phyloP scores from a whole-genome alignment of 2,888 invertebrate genomes.

The Diarsia rubi region DNA sequence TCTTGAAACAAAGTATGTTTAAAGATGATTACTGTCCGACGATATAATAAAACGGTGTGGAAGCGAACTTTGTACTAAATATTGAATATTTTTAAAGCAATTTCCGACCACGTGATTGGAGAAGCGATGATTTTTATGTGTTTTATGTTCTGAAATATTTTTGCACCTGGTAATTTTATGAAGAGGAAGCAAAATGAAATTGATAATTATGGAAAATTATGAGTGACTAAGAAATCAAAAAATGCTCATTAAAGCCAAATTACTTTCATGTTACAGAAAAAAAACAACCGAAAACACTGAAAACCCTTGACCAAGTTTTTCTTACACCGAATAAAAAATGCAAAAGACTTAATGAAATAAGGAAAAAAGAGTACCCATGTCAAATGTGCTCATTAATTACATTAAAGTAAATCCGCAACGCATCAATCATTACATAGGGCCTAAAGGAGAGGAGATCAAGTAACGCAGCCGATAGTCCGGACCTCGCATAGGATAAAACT shows the following conservation, averaged over 20 bases:
- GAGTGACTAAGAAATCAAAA: background rate
- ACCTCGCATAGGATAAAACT: slow-evolving; percentile 84
- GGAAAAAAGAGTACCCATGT: slow-evolving; percentile 57
- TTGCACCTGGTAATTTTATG: slow-evolving; percentile 11
- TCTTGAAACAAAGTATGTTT: slow-evolving; percentile 36
- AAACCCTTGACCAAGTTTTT: slow-evolving; percentile 5
- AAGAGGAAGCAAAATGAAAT: background rate
- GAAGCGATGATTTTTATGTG: slow-evolving; percentile 43
- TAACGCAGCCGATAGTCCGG: slow-evolving; percentile 77
- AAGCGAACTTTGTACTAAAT: slow-evolving; percentile 39
- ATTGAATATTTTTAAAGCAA: slow-evolving; percentile 60
- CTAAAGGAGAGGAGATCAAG: slow-evolving; percentile 75
- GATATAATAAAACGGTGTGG: slow-evolving; percentile 38
- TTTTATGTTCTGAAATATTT: slow-evolving; percentile 31
- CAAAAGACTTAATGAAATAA: slow-evolving; percentile 40
- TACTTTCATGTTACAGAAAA: background rate
- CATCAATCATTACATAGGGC: slow-evolving; percentile 84
- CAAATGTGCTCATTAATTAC: slow-evolving; percentile 72
- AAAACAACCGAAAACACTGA: background rate
- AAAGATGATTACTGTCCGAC: slow-evolving; percentile 35
- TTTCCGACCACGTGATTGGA: slow-evolving; percentile 42
- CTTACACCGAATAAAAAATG: slow-evolving; percentile 17
- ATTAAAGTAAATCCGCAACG: slow-evolving; percentile 72
- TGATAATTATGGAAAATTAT: background rate
- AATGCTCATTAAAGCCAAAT: background rate